Conservation (phyloP, 1,140 invertebrate species). For the Rhagoletis zephyria region DNA sequence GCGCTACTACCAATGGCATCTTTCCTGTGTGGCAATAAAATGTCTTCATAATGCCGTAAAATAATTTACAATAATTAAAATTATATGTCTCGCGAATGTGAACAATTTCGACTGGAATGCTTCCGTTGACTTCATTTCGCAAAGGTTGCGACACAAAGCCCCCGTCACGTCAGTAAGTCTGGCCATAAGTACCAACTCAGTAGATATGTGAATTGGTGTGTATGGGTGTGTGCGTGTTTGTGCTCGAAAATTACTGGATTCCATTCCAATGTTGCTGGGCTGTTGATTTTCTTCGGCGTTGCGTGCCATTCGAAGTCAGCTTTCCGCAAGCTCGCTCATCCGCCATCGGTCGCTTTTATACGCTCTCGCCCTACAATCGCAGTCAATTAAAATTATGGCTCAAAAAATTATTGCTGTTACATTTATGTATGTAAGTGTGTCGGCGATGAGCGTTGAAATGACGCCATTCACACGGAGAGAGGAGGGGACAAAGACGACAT, state of each 20-base stretch:
- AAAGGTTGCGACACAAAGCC: background rate
- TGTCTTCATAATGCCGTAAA: background rate
- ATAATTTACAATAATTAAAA: conserved; percentile 41
- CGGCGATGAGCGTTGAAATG: background rate
- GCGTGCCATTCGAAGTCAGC: background rate
- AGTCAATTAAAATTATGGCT: conserved; percentile 52
- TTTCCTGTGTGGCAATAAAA: background rate
- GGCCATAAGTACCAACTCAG: background rate
- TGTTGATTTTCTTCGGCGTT: background rate
- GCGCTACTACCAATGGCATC: background rate
- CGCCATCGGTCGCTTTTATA: background rate
- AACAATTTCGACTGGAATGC: background rate
- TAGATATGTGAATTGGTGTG: too few relatives aligned
- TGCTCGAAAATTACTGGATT: background rate
- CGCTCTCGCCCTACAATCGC: background rate
- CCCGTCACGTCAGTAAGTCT: background rate
- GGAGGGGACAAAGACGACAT: background rate
- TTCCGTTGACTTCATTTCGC: background rate
- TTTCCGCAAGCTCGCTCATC: background rate
- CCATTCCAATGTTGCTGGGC: background rate
- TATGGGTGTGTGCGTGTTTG: background rate
- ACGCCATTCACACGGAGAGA: background rate
- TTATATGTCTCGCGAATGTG: background rate
- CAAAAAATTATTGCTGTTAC: conserved; percentile 46
- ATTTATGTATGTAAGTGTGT: background rate